Conservation (phyloP, 2,113 vertebrate genomes). For the Entelurus aequoreus region DNA sequence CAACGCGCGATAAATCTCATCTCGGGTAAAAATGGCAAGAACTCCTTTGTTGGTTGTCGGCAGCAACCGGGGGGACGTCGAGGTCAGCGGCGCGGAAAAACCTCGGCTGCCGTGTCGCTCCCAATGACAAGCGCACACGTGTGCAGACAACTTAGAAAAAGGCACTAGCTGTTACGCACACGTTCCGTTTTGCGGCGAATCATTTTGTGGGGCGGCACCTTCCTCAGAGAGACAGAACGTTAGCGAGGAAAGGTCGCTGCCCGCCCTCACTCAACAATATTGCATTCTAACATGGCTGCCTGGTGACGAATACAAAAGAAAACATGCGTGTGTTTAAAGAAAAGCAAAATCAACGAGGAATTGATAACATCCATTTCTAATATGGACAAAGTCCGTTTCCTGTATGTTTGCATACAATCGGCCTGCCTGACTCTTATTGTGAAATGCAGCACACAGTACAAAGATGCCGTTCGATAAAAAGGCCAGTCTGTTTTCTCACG, state of each 20-base stretch:
- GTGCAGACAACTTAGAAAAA: constrained; percentile 43
- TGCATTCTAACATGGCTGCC: constrained; percentile 42
- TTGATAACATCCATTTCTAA: constrained; percentile 45
- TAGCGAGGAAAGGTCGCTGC: constrained; percentile 19
- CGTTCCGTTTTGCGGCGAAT: neutral
- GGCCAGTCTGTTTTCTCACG: constrained; percentile 37
- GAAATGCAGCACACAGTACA: constrained; percentile 67
- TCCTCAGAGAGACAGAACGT: constrained; percentile 16
- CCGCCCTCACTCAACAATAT: constrained; percentile 26
- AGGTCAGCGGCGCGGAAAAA: constrained; percentile 16
- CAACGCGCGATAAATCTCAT: constrained; percentile 4
- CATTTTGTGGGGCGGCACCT: constrained; percentile 7
- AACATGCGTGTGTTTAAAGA: constrained; percentile 27
- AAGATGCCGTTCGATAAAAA: constrained; percentile 64
- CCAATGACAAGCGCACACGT: constrained; percentile 23
- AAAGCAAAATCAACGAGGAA: constrained; percentile 26
- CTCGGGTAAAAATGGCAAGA: constrained; percentile 6
- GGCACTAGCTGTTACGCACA: constrained; percentile 43
- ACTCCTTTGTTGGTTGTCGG: constrained; percentile 6
- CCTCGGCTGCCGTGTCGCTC: constrained; percentile 29
- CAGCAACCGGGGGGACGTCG: neutral
- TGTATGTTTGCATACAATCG: constrained; percentile 38
- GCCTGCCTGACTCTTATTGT: constrained; percentile 37
- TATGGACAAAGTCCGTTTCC: constrained; percentile 53
- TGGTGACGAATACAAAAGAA: constrained; percentile 35